Evolutionary conservation across 2,888 invertebrate genomes (phyloP), one percentile per base, ranked within the genome.

Genomic region (Cerastis rubricosa): DNA sequence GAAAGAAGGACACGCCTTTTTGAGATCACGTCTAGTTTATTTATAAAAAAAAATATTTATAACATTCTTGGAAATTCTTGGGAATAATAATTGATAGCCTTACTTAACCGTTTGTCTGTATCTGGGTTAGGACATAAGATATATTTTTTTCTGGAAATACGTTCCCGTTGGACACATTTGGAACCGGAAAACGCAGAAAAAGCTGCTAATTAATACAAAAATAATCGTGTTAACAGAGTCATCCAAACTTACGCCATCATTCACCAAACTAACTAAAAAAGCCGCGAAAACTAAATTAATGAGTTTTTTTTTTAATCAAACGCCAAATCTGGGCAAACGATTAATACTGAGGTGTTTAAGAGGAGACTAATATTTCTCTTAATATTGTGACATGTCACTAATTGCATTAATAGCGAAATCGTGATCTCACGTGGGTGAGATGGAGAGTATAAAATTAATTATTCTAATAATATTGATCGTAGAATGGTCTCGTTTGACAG

Each of bases 301-400:
- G n/a, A 45, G 25, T 49, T 45, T 35, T 74, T 68, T 74, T 63
- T 71, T 51, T 11, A 64, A 47, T 25, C 64, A 17, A 35, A 35
- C 17, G 40, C 78, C 80, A 81, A 77, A 78, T 76, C 19, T 76
- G 8, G 22, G 25, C 51, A 77, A 11, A n/a, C 67, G n/a, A 64
- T 73, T 67, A 64, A 83, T 78, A 72, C 19, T 49, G 11, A 67
- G 51, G 70, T 65, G 71, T 80, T 76, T 75, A 68, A 69, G 68
- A 76, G n/a, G 61, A 80, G 73, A 83, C 78, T 78, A 86, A 88
- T 89, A 88, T 88, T 87, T 87, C 86, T 85, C 65, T 43, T 68
- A 83, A 84, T 87, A 87, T 89, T 90, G 88, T 91, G 91, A 91
- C 91, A 89, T 86, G 80, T 87, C 76, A 81, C 82, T 86, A 85